phyloP scores from a whole-genome alignment of 2,113 vertebrate genomes.

The Coryphaenoides rupestris region DNA sequence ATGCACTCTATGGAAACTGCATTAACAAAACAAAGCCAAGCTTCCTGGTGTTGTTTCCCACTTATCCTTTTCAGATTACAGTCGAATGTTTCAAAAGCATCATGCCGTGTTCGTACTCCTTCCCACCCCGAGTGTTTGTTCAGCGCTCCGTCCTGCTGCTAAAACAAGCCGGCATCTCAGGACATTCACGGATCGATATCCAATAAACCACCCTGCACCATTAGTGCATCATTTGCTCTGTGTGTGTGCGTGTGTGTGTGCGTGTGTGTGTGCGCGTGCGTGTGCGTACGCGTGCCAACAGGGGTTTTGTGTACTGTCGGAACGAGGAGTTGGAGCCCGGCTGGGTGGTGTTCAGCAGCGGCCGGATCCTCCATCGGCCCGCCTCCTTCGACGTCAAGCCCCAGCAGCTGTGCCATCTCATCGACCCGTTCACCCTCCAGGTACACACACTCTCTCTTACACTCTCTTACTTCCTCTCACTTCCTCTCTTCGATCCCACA shows the following conservation, averaged over 20 bases:
- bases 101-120: too few relatives aligned
- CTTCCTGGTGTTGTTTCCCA: too few relatives aligned
- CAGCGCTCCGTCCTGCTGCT: conserved; percentile 23
- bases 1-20: too few relatives aligned
- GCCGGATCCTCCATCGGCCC: conserved; percentile 87
- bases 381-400: conserved; percentile 94
- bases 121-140: too few relatives aligned
- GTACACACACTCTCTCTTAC: conserved; percentile 58
- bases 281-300: conserved; percentile 39
- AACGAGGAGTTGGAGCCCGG: conserved; percentile 94
- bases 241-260: neutral
- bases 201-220: too few relatives aligned
- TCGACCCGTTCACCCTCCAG: conserved; percentile 95
- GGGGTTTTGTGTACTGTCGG: conserved; percentile 95
- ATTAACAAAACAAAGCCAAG: too few relatives aligned
- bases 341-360: conserved; percentile 87
- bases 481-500: neutral
- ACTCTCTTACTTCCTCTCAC: too few relatives aligned
- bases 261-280: neutral
- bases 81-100: too few relatives aligned
- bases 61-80: too few relatives aligned
- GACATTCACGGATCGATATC: too few relatives aligned
- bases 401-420: conserved; percentile 94
- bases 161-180: too few relatives aligned
- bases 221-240: conserved; percentile 4